Evolutionary conservation across 2,113 vertebrate genomes (phyloP), one percentile per base, ranked within the genome.

Genomic region (Melanostigma gelatinosum): DNA sequence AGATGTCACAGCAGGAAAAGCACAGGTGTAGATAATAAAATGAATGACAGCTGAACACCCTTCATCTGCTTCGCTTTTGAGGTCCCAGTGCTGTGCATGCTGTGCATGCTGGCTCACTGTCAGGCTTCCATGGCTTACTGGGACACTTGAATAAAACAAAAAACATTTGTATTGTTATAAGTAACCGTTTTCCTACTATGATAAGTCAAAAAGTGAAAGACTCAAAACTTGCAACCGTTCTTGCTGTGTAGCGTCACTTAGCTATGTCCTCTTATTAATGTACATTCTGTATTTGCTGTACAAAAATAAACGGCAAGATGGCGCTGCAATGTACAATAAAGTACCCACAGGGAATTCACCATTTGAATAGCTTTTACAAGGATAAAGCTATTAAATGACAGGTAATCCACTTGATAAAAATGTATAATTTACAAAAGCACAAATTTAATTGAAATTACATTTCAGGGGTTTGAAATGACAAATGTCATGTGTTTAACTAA

Each of bases 21-120:
- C 24, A 64, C 4, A 63, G 24, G 54, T 48, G 8, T 38, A 69
- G 52, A n/a, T 66, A 64, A 48, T 36, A 32, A 72, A 76, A 62
- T 24, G 1, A 68, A 55, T 29, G 1, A 61, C 11, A 20, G 54
- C 72, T 72, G 52, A 64, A 79, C 34, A 64, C 46, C 32, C 18
- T 74, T 74, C 22, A 44, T 46, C 75, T 84, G 65, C 65, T 48
- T 74, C 20, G 6, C 40, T 70, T 72, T 27, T 18, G 44, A 13
- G 34, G 61, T 54, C 42, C 42, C 48, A 9, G 42, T 18, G 16
- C 24, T 24, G 7, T 8, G 13, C n/a, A 65, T 18, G 16, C 24
- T 24, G 7, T 8, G 13, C n/a, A 65, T 65, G 22, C 12, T 44
- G 38, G 38, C 38, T 40, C 24, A 5, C 24, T 66, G 8, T 16